phyloP scores from a whole-genome alignment of 2,888 invertebrate species.

The Thecophora atra region DNA sequence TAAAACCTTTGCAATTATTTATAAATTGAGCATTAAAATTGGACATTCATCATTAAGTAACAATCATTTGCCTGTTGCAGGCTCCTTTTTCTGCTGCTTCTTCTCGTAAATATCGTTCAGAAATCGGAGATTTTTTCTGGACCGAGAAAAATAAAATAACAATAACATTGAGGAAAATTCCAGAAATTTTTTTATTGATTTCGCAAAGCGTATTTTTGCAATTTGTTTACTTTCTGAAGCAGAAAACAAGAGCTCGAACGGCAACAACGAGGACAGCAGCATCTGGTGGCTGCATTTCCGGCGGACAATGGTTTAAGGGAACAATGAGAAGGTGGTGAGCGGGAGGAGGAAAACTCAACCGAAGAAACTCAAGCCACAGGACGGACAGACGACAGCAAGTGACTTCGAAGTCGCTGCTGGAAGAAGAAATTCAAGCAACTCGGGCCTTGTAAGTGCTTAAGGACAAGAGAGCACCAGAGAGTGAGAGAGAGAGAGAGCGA shows the following conservation, averaged over 20 bases:
- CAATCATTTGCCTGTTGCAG: too few species aligned
- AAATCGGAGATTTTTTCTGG: constrained; percentile 6
- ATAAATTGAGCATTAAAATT: too few species aligned
- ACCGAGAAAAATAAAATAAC: background rate
- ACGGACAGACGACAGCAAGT: background rate
- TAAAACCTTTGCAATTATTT: too few species aligned
- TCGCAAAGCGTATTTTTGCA: constrained; percentile 22
- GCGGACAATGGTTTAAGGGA: constrained; percentile 19
- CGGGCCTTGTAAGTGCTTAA: too few species aligned
- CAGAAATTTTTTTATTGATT: constrained; percentile 21
- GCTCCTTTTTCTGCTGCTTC: background rate
- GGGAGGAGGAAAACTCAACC: background rate
- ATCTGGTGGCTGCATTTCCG: background rate
- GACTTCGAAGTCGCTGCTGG: background rate
- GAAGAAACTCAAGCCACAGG: background rate
- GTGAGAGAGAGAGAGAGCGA: background rate
- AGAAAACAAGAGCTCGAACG: constrained; percentile 4
- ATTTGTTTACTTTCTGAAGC: constrained; percentile 3
- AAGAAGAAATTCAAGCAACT: background rate
- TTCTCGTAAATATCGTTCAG: background rate
- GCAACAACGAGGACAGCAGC: background rate
- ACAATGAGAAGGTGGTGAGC: background rate
- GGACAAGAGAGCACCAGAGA: background rate
- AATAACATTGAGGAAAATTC: background rate
- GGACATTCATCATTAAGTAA: too few species aligned